Evolutionary conservation across 2,113 vertebrate species (phyloP).

Genomic region (Urocolius indicus): DNA sequence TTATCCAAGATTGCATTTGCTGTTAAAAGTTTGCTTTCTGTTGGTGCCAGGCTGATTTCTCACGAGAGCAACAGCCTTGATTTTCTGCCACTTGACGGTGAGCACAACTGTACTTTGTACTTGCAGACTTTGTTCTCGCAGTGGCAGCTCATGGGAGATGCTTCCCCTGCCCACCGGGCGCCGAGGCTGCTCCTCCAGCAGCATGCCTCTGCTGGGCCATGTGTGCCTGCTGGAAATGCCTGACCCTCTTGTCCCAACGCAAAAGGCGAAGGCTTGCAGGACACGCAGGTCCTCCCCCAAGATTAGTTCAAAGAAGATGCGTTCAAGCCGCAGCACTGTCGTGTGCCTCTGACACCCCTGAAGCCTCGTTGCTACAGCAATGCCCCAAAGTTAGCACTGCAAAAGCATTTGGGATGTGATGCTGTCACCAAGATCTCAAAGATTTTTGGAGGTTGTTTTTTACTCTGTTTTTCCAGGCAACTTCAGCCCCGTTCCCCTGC

Average conservation of each 20-base stretch:
- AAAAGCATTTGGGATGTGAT: background rate
- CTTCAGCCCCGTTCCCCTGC: background rate
- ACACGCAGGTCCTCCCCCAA: background rate
- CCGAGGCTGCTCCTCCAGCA: background rate
- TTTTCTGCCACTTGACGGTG: background rate
- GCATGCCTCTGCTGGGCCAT: background rate
- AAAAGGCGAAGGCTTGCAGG: background rate
- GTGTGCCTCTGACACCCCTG: background rate
- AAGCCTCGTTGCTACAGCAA: background rate
- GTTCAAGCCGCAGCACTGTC: background rate
- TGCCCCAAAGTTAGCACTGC: background rate
- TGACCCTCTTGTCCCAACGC: background rate
- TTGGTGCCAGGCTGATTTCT: conserved; percentile 23
- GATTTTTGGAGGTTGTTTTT: background rate
- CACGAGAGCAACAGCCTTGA: background rate
- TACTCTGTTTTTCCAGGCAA: background rate
- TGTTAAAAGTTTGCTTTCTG: conserved; percentile 28
- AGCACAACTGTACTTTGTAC: background rate
- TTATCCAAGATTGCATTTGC: conserved; percentile 13
- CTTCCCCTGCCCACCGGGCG: accelerated
- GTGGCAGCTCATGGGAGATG: accelerated
- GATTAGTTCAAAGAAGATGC: background rate
- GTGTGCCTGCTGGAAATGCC: background rate
- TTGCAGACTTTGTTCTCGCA: background rate
- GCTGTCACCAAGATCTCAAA: background rate